phyloP scores from a whole-genome alignment of 2,113 vertebrate species.

The Lasiurus cinereus region DNA sequence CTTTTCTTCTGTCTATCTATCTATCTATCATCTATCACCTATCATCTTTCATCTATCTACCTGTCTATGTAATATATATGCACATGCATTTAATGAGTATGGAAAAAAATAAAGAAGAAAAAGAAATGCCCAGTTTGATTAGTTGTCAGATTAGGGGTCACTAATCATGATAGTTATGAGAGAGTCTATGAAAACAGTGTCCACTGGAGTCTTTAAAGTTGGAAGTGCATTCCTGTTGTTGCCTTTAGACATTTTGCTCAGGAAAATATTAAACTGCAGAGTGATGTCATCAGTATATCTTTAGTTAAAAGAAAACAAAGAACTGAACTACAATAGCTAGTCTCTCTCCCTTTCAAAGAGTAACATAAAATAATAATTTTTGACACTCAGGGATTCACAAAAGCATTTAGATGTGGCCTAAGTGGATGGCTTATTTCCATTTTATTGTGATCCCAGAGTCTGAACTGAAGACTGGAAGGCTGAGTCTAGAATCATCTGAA shows the following conservation, averaged over 20 bases:
- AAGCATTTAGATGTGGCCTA: too few relatives aligned
- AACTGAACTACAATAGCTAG: not conserved
- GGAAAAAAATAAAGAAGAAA: not conserved
- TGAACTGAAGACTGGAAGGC: too few relatives aligned
- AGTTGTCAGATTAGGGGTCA: rapidly evolving
- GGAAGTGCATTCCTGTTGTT: not conserved
- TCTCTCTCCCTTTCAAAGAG: not conserved
- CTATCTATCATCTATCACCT: not conserved
- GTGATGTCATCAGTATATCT: not conserved
- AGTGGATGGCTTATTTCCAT: not conserved
- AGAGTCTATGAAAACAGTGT: not conserved
- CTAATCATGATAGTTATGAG: too few relatives aligned
- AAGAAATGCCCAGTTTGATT: too few relatives aligned
- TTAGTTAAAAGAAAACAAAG: not conserved
- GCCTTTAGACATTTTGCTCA: not conserved
- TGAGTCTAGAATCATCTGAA: not conserved
- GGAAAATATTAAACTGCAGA: not conserved
- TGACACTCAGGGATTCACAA: too few relatives aligned
- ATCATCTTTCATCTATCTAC: not conserved
- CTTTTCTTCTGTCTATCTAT: not conserved
- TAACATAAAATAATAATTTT: not conserved
- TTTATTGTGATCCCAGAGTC: rapidly evolving
- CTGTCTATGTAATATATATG: not conserved
- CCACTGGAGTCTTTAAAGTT: not conserved
- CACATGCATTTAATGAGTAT: rapidly evolving